phyloP scores from a whole-genome alignment of 2,113 vertebrate species.

The Polypterus bichir region DNA sequence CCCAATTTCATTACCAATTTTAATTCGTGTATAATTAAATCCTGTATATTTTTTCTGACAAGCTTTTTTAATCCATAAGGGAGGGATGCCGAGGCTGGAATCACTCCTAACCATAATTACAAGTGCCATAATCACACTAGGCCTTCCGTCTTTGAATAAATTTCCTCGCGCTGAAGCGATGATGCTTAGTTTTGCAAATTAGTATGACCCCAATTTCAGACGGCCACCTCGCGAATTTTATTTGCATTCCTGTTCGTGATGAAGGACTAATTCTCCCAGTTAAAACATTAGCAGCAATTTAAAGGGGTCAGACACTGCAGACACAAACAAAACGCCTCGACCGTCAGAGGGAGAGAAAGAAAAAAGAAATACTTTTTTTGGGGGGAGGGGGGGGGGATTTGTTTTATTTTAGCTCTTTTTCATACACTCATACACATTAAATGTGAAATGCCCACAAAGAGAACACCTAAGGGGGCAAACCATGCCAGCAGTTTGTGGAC shows the following conservation, averaged over 20 bases:
- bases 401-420: too few species aligned
- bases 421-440: too few species aligned
- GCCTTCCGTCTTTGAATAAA: slow-evolving; percentile 84
- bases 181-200: slow-evolving; percentile 98
- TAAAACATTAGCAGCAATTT: slow-evolving; percentile 99
- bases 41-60: slow-evolving; percentile 97
- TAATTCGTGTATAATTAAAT: slow-evolving; percentile 99
- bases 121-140: slow-evolving; percentile 95
- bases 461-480: background rate
- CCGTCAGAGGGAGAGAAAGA: slow-evolving; percentile 47
- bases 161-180: slow-evolving; percentile 69
- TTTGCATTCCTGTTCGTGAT: slow-evolving; percentile 96
- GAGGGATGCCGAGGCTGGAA: slow-evolving; percentile 92
- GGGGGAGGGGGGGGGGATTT: background rate
- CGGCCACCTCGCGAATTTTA: slow-evolving; percentile 80
- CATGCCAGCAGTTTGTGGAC: too few species aligned
- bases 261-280: slow-evolving; percentile 98
- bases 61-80: slow-evolving; percentile 91
- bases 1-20: slow-evolving; percentile 99
- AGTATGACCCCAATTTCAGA: slow-evolving; percentile 99
- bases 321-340: slow-evolving; percentile 63
- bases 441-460: background rate
- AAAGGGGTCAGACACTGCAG: slow-evolving; percentile 73
- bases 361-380: slow-evolving; percentile 22
- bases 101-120: slow-evolving; percentile 97